Percentiles rank a stretch among this genome's conserved stretches.
Evolutionary conservation across 2,888 invertebrate species (phyloP).

Genomic region (Lathronympha strigana): DNA sequence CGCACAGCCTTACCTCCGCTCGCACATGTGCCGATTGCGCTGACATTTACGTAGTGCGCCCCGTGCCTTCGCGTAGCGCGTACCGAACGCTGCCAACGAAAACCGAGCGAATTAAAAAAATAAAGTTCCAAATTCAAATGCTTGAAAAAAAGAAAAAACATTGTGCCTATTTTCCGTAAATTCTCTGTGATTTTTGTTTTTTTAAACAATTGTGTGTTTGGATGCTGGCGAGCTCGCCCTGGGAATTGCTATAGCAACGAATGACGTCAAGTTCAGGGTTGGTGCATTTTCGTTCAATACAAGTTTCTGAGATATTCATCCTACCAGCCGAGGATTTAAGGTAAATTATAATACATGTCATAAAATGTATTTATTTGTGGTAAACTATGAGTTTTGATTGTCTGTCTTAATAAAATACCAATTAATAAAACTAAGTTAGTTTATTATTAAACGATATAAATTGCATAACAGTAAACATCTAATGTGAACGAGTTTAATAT

Average conservation of each 20-base stretch:
- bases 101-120: conserved; percentile 39
- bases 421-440: background rate
- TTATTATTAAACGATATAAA: background rate
- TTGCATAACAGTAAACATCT: background rate
- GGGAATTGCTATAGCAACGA: conserved; percentile 76
- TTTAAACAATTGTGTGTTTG: conserved; percentile 53
- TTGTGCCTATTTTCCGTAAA: conserved; percentile 54
- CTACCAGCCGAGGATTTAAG: conserved; percentile 25
- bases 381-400: background rate
- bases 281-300: conserved; percentile 79
- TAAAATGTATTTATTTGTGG: background rate
- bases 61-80: conserved; percentile 73
- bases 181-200: conserved; percentile 50
- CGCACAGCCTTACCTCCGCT: conserved; percentile 62
- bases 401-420: background rate
- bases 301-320: conserved; percentile 34
- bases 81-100: conserved; percentile 50
- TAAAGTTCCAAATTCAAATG: conserved; percentile 46
- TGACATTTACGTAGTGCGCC: conserved; percentile 83
- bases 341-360: conserved; percentile 20
- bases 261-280: conserved; percentile 81
- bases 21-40: conserved; percentile 81
- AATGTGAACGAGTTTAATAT: conserved; percentile 20
- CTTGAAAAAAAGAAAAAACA: conserved; percentile 51
- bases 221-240: conserved; percentile 62